These are phyloP conservation scores for Otis tarda DNA, from an alignment of 2,113 vertebrate genomes.

Conservation along the genomic window DNA sequence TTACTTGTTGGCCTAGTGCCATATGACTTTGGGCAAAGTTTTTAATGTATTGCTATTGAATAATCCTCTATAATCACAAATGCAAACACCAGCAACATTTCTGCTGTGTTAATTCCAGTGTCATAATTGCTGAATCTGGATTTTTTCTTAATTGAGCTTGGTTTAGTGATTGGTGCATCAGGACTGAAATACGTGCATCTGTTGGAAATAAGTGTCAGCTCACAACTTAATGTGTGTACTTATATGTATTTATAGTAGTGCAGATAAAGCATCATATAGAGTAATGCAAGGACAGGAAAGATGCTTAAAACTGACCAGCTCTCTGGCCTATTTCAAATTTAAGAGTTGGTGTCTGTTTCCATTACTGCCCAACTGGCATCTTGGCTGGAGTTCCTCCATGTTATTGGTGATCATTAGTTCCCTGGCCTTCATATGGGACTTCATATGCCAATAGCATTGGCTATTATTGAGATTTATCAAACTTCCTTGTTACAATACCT, in stretches of 20 bases:
- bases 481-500: neutral
- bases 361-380: neutral
- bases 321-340: neutral
- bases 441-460: neutral
- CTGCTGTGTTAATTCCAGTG: neutral
- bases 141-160: neutral
- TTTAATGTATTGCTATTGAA: neutral
- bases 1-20: neutral
- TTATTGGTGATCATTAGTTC: neutral
- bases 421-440: neutral
- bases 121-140: neutral
- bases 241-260: too few relatives aligned
- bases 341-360: neutral
- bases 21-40: neutral
- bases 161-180: neutral
- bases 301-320: neutral
- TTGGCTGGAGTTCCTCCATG: neutral
- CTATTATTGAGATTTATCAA: neutral
- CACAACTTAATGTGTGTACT: neutral
- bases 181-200: neutral
- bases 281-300: neutral
- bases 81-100: neutral
- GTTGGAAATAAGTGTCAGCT: neutral
- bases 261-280: neutral
- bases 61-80: neutral